phyloP scores from a whole-genome alignment of 2,113 vertebrate genomes.

The Hystrix brachyura region DNA sequence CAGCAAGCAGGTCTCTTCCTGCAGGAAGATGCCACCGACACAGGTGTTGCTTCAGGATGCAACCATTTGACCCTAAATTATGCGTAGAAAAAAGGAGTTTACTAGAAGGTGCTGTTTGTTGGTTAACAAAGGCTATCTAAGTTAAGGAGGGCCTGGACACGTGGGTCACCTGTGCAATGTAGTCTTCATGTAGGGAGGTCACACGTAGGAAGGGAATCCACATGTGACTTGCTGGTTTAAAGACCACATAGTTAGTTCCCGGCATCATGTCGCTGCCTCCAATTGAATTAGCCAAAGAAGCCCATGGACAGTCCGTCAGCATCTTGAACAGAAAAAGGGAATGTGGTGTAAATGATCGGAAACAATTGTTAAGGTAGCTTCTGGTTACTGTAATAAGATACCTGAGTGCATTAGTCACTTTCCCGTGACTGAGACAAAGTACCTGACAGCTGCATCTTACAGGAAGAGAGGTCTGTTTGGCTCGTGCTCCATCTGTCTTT shows the following conservation, averaged over 20 bases:
- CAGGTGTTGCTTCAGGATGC: not conserved
- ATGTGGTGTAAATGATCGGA: not conserved
- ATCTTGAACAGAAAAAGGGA: not conserved
- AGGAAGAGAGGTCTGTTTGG: too few species aligned
- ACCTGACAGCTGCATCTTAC: too few species aligned
- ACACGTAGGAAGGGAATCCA: not conserved
- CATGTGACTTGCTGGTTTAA: not conserved
- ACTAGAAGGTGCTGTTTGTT: not conserved
- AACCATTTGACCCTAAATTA: not conserved
- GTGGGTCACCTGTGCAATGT: not conserved
- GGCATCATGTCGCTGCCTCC: not conserved
- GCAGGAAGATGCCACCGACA: not conserved
- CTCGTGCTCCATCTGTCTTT: too few species aligned
- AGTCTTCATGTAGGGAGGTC: not conserved
- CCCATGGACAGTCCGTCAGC: not conserved
- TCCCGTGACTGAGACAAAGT: too few species aligned
- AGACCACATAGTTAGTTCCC: not conserved
- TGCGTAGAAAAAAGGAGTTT: not conserved
- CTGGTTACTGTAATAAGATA: not conserved
- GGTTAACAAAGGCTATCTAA: not conserved
- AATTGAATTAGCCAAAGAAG: not conserved
- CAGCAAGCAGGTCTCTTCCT: not conserved
- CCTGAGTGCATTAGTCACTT: too few species aligned
- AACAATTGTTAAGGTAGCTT: not conserved
- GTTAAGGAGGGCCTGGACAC: not conserved